Base-by-base conservation (phyloP, 2,888 invertebrate genomes). In the Chalcis sispes region DNA sequence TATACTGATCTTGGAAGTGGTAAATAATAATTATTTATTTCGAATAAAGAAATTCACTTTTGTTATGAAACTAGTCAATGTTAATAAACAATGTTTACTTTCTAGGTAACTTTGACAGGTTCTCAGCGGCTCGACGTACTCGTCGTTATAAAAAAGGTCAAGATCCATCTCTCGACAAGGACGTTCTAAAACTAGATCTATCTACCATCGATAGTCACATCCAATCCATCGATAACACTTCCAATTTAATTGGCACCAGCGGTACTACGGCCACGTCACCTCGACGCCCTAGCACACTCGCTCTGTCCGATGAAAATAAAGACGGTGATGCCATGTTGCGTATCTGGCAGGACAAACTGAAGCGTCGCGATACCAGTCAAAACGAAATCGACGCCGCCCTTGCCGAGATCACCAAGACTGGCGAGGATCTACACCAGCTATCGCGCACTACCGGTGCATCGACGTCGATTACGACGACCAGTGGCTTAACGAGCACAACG, bases 71-170 rank as follows among this genome's bases (percentile, higher is more conserved):
- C 4, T 15, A 13, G 36, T 20, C 10, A 42, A 29, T 36, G 10
- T 36, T 7, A 36, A 4, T 36, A 65, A 1, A 13, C 27, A 5
- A n/a, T 36, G 13, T 54, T 36, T 32, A 61, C 10, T 27, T 27
- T 72, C 64, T 70, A 85, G 95, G 95, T 1, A 94, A 95, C 82
- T 97, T 97, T 80, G 96, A 97, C 85, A 91, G 97, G 80, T 95
- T 94, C 84, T 95, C 96, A 0, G 93, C 95, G 2, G 92, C 95
- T 0, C 91, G 97, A 81, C 90, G 96, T 81, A 97, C 96, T 0
- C 91, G 96, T 75, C 90, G 96, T 52, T 96, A 95, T 83, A 95
- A 95, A 74, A 90, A 90, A 78, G 87, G 83, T 3, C 89, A 89
- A 20, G 90, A 91, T 46, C 78, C 85, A 4, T 72, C 82, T 40